Base-by-base conservation (phyloP, 92 coral and sea anemone species). In the Montipora capitata region DNA sequence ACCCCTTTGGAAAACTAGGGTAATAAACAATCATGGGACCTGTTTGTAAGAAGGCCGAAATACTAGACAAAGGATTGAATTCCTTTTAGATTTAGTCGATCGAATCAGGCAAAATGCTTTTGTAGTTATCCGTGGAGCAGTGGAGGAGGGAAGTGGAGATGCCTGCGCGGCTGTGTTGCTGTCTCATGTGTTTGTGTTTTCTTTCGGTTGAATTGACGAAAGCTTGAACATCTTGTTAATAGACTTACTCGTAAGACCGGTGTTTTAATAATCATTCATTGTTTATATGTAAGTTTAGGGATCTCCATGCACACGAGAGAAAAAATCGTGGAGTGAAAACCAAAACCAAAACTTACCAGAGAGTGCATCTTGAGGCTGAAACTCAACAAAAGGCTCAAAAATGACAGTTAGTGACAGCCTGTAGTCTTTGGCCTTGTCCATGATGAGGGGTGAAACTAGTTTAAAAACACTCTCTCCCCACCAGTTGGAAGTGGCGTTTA, bases 401-500 rank as follows among this genome's bases (percentile, higher is more conserved):
- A 11, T n/a, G 9, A 91, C 92, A 10, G 48, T 84, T 67, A 80
- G 12, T n/a, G 94, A 86, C 64, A 91, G 86, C 43, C 79, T 76
- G 16, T 65, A 65, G 39, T 83, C 86, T 42, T 48, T 67, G 20
- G 81, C 57, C 71, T 27, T 83, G 72, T 91, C 94, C 63, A 70
- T 73, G 51, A 91, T 91, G 13, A 86, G 85, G 40, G 57, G 61
- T 10, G 54, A 40, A 51, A 91, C 69, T 6, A 52, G 11, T 7
- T 79, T 10, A 27, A 69, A 51, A 2, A 20, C 10, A 6, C 70
- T 57, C 16, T 49, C 76, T 73, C 94, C 94, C 94, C 94, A 91
- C 94, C 94, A 91, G 15, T 91, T 91, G 5, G 18, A 65, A 48
- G 77, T 75, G 10, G 94, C 94, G 69, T 91, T 69, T 4, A 87